phyloP scores from a whole-genome alignment of 92 coral and sea anemone genomes.

The Epizoanthus fatuus region DNA sequence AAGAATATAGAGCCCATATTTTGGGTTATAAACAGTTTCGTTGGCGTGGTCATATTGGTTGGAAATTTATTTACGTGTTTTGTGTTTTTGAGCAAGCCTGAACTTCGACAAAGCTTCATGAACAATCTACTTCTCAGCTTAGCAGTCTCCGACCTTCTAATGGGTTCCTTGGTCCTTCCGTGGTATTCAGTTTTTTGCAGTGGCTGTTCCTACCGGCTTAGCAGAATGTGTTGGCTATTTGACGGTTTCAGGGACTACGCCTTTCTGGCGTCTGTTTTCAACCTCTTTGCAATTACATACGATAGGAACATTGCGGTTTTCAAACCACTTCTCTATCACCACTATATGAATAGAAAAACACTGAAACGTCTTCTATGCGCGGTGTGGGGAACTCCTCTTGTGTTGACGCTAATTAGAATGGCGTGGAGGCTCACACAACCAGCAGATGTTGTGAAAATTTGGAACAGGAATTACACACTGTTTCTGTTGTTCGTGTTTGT shows the following conservation, averaged over 20 bases:
- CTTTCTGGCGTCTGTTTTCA: slow-evolving; percentile 67
- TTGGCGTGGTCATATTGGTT: slow-evolving; percentile 34
- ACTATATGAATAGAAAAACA: slow-evolving; percentile 58
- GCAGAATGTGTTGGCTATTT: slow-evolving; percentile 69
- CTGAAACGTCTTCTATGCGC: slow-evolving; percentile 30
- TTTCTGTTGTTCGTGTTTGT: slow-evolving; percentile 66
- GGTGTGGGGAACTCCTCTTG: slow-evolving; percentile 66
- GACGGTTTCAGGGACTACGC: slow-evolving; percentile 56
- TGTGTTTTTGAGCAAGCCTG: slow-evolving; percentile 51
- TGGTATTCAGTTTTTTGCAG: slow-evolving; percentile 73
- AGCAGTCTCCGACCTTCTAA: slow-evolving; percentile 69
- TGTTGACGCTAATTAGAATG: slow-evolving; percentile 40
- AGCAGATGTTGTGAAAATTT: neutral
- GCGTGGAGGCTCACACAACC: slow-evolving; percentile 58
- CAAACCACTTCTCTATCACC: slow-evolving; percentile 66
- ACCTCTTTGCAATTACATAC: slow-evolving; percentile 71
- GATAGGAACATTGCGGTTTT: slow-evolving; percentile 78
- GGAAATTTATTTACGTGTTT: slow-evolving; percentile 47
- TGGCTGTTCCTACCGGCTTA: slow-evolving; percentile 36
- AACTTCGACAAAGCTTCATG: slow-evolving; percentile 65
- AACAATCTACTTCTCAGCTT: slow-evolving; percentile 75
- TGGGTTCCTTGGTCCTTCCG: slow-evolving; percentile 70
- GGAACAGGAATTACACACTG: slow-evolving; percentile 64
- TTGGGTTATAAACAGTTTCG: slow-evolving; percentile 30
- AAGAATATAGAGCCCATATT: slow-evolving; percentile 21